A percentile compares a stretch with the other conserved stretches of the same genome.
These are phyloP conservation scores for Nemopilema nomurai DNA, from an alignment of 30 jellyfish, hydroid and myxozoan species.

Conservation along the genomic window DNA sequence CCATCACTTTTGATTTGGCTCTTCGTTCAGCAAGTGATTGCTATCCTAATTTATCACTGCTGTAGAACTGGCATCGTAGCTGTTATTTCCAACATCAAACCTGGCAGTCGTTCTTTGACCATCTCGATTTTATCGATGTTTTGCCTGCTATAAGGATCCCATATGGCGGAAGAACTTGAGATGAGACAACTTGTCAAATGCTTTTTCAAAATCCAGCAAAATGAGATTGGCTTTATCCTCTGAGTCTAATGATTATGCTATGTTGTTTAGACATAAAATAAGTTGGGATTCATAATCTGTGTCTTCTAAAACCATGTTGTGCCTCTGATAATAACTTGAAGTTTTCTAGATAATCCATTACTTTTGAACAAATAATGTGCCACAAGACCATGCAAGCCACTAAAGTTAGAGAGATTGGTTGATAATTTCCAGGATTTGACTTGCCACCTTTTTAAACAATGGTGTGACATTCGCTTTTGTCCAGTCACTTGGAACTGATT, in stretches of 20 bases:
- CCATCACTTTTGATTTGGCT: no score
- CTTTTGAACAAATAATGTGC: slow-evolving; percentile 25
- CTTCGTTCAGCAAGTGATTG: slow-evolving; percentile 22
- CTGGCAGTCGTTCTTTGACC: not conserved
- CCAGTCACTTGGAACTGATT: slow-evolving; percentile 24
- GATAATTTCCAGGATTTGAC: slow-evolving; percentile 19
- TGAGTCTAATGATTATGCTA: slow-evolving; percentile 7
- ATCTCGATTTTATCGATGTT: not conserved
- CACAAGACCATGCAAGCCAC: slow-evolving; percentile 20
- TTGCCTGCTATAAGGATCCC: not conserved
- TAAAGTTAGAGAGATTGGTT: slow-evolving; percentile 24
- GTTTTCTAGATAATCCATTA: not conserved
- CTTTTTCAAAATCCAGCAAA: slow-evolving; percentile 22
- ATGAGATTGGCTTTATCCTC: slow-evolving; percentile 7
- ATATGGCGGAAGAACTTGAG: not conserved
- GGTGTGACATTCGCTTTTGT: slow-evolving; percentile 30
- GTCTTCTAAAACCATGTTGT: slow-evolving; percentile 32
- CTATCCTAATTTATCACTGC: slow-evolving; percentile 9
- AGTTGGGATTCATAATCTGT: slow-evolving; percentile 20
- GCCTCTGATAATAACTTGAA: not conserved
- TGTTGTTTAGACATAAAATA: slow-evolving; percentile 21
- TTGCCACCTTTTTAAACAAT: slow-evolving; percentile 11
- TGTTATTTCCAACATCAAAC: not conserved
- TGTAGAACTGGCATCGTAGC: not conserved
- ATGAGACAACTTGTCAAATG: slow-evolving; percentile 31